phyloP scores from a whole-genome alignment of 2,113 vertebrate species.

The Dendropsophus ebraccatus region DNA sequence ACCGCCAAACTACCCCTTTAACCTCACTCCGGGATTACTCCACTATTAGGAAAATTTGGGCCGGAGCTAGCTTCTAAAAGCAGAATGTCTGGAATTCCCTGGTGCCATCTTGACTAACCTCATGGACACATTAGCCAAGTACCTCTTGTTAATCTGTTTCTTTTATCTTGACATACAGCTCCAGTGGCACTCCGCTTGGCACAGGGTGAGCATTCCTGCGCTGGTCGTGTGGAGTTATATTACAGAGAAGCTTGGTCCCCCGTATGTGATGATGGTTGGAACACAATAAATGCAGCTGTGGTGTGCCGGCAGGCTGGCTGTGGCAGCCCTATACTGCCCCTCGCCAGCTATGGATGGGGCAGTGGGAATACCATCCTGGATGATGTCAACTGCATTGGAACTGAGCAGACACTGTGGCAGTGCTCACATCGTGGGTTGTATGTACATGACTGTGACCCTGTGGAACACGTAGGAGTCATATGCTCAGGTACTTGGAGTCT shows the following conservation, averaged over 20 bases:
- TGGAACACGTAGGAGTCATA: slow-evolving; percentile 20
- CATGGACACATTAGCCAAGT: too few species aligned
- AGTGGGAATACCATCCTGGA: slow-evolving; percentile 13
- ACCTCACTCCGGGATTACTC: too few species aligned
- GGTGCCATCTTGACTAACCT: too few species aligned
- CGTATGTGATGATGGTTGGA: slow-evolving; percentile 52
- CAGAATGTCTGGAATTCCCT: neutral
- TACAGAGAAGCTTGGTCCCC: slow-evolving; percentile 29
- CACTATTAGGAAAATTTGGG: too few species aligned
- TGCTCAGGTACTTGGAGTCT: slow-evolving; percentile 27
- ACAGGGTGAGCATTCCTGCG: slow-evolving; percentile 24
- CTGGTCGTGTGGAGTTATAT: slow-evolving; percentile 28
- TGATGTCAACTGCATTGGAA: slow-evolving; percentile 19
- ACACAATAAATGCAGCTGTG: slow-evolving; percentile 16
- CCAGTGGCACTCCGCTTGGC: slow-evolving; percentile 16
- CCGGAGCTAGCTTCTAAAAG: too few species aligned
- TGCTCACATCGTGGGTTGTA: neutral
- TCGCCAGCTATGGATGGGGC: slow-evolving; percentile 4
- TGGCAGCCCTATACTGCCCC: neutral
- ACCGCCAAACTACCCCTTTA: too few species aligned
- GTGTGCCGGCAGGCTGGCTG: slow-evolving; percentile 34
- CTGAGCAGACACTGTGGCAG: slow-evolving; percentile 7
- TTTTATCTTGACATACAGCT: neutral
- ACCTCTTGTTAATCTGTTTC: neutral
- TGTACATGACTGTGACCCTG: slow-evolving; percentile 19